phyloP scores from a whole-genome alignment of 2,797 vertebrate species.

The Xyrichtys novacula region DNA sequence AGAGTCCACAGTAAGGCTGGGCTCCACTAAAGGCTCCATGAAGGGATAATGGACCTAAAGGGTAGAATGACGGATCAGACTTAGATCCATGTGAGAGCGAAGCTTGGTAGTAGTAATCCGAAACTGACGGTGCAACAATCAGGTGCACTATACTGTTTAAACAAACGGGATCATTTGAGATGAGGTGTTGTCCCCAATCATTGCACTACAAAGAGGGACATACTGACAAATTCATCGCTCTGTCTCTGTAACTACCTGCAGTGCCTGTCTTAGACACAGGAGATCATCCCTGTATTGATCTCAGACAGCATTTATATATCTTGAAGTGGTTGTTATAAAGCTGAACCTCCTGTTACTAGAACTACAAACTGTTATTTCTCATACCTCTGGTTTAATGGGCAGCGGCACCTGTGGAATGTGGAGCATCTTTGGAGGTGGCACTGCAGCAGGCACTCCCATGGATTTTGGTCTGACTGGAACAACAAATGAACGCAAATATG shows the following conservation, averaged over 20 bases:
- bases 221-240: too few relatives aligned
- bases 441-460: constrained; percentile 87
- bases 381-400: constrained; percentile 88
- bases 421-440: constrained; percentile 89
- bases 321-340: not conserved
- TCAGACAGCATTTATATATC: too few relatives aligned
- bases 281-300: too few relatives aligned
- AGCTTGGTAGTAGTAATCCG: too few relatives aligned
- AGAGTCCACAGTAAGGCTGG: constrained; percentile 81
- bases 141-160: too few relatives aligned
- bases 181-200: too few relatives aligned
- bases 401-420: constrained; percentile 91
- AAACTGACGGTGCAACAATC: too few relatives aligned
- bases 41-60: constrained; percentile 85
- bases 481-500: constrained; percentile 21
- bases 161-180: too few relatives aligned
- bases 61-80: not conserved
- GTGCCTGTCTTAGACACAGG: too few relatives aligned
- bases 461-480: constrained; percentile 91
- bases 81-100: too few relatives aligned
- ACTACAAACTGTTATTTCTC: not conserved
- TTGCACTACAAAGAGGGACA: too few relatives aligned
- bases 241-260: too few relatives aligned
- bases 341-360: not conserved
- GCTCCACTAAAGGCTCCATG: constrained; percentile 83